These are phyloP conservation scores for Scaptomyza montana DNA, from an alignment of 1,140 invertebrate species.

Conservation along the genomic window DNA sequence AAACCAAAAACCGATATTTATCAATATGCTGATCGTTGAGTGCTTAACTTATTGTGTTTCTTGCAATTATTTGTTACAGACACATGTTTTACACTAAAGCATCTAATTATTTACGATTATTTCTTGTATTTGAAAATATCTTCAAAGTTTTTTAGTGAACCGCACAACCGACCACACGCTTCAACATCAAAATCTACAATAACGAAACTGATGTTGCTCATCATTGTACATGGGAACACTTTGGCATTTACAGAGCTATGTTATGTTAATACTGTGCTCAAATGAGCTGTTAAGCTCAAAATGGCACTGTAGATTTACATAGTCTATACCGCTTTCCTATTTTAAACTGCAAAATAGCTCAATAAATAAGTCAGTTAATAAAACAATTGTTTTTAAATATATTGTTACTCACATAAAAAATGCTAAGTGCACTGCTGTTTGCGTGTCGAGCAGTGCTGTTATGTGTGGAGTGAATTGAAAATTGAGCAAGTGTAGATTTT, in stretches of 20 bases:
- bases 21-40: constrained; percentile 18
- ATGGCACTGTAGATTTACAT: constrained; percentile 15
- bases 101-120: constrained; percentile 9
- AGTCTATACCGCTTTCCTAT: not conserved
- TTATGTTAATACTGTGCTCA: constrained; percentile 19
- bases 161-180: constrained; percentile 43
- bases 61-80: constrained; percentile 6
- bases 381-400: too few species aligned
- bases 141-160: constrained; percentile 16
- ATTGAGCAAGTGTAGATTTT: not conserved
- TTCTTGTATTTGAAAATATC: constrained; percentile 16
- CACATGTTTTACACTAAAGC: constrained; percentile 15
- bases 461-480: not conserved
- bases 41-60: constrained; percentile 22
- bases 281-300: constrained; percentile 17
- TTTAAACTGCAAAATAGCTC: not conserved
- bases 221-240: constrained; percentile 21
- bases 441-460: not conserved
- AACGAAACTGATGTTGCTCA: constrained; percentile 32
- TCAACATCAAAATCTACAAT: constrained; percentile 47
- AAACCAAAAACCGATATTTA: constrained; percentile 22
- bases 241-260: constrained; percentile 7
- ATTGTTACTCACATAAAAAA: not conserved
- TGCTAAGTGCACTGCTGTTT: not conserved
- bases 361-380: not conserved